These are phyloP conservation scores for Meriones psammophilus DNA, from an alignment of 2,797 vertebrate genomes.

Conservation along the genomic window DNA sequence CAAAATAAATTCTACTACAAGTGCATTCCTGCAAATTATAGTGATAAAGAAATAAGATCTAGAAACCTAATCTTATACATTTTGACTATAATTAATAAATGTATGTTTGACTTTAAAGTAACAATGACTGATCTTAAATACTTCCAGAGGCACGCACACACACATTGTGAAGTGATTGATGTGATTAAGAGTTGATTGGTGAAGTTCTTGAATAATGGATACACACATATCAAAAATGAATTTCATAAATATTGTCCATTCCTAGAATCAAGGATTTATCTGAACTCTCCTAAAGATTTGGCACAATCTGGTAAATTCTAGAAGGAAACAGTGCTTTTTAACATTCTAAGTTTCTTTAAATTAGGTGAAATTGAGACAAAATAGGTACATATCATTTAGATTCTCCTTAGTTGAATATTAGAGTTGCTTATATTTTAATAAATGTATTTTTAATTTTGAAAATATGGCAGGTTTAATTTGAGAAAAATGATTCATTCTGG, in stretches of 20 bases:
- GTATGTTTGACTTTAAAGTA: not conserved
- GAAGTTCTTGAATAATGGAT: not conserved
- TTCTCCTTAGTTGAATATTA: constrained; percentile 5
- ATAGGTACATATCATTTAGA: not conserved
- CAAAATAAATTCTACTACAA: not conserved
- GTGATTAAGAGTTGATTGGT: not conserved
- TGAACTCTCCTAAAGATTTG: not conserved
- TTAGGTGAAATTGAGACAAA: not conserved
- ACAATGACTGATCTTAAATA: not conserved
- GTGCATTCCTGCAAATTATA: not conserved
- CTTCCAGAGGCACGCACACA: not conserved
- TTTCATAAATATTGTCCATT: not conserved
- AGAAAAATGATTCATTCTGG: not conserved
- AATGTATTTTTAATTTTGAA: constrained; percentile 2
- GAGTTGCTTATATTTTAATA: constrained; percentile 15
- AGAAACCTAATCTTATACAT: not conserved
- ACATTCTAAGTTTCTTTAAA: not conserved
- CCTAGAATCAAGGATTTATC: not conserved
- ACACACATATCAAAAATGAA: not conserved
- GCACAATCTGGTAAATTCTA: not conserved
- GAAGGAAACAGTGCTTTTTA: not conserved
- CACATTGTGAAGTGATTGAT: too few relatives aligned
- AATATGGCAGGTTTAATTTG: not conserved
- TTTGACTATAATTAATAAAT: not conserved
- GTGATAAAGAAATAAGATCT: not conserved